Evolutionary conservation across 2,797 vertebrate genomes (phyloP).

Genomic region (Cryptoblepharus egeriae): DNA sequence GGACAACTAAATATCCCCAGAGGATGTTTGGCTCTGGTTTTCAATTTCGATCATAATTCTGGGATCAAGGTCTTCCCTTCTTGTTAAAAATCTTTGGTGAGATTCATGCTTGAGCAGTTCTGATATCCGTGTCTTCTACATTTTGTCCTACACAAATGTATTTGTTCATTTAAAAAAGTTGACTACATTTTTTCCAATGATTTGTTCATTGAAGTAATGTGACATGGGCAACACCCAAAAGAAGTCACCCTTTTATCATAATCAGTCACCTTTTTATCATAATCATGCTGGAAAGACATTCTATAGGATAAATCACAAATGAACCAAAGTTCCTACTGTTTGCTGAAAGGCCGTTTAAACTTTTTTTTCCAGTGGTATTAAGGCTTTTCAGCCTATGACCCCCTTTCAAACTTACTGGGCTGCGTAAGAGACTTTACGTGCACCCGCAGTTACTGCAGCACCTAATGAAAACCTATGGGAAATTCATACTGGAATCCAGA

Average conservation of each 20-base stretch:
- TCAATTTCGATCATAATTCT: background rate
- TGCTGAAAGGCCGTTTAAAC: background rate
- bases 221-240: no score
- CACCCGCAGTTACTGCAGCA: no score
- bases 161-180: no score
- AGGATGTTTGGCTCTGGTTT: conserved; percentile 4
- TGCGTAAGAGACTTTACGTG: no score
- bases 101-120: background rate
- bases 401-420: no score
- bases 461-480: no score
- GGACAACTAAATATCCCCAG: background rate
- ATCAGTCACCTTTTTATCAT: background rate
- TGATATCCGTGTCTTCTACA: background rate
- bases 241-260: background rate
- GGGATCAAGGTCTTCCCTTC: background rate
- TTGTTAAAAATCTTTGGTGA: conserved; percentile 1
- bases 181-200: no score
- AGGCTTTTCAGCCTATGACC: no score
- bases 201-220: no score
- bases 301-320: background rate
- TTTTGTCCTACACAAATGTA: background rate
- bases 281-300: background rate
- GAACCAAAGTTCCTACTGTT: background rate
- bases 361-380: no score
- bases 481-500: no score